phyloP scores from a whole-genome alignment of 2,888 invertebrate species.

The Amaurobius ferox region DNA sequence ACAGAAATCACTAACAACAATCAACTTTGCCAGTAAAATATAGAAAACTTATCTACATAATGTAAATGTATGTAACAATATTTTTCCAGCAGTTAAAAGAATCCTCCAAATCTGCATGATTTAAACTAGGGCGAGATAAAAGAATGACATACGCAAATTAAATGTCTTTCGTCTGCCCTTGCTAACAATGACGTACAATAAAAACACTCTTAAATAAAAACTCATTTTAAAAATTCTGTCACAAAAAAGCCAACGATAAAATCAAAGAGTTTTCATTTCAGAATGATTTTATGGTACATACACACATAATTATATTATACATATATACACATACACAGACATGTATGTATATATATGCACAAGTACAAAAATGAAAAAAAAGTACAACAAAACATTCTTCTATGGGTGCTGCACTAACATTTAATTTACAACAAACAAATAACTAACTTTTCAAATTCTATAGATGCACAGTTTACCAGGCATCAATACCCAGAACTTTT shows the following conservation, averaged over 20 bases:
- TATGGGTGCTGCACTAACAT: constrained; percentile 72
- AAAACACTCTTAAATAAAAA: not conserved
- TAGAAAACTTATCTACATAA: not conserved
- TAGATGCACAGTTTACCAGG: constrained; percentile 63
- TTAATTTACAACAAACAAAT: constrained; percentile 72
- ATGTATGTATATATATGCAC: not conserved
- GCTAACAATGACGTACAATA: not conserved
- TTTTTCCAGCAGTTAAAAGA: too few species aligned
- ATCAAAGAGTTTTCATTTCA: not conserved
- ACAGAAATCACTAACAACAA: not conserved
- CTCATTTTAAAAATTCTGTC: too few species aligned
- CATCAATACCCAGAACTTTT: constrained; percentile 35
- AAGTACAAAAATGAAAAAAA: not conserved
- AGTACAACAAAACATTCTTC: constrained; percentile 59
- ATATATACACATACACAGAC: constrained; percentile 2
- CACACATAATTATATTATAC: not conserved
- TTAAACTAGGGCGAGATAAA: not conserved
- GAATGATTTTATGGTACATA: not conserved
- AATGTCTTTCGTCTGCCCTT: constrained; percentile 11
- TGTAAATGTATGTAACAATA: too few species aligned
- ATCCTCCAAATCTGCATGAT: not conserved
- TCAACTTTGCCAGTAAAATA: not conserved
- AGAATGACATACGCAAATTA: constrained; percentile 1
- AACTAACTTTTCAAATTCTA: constrained; percentile 68
- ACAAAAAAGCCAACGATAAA: too few species aligned